Evolutionary conservation across 2,797 vertebrate species (phyloP), one percentile per base, ranked within the genome.

Genomic region (Cottoperca gobio): DNA sequence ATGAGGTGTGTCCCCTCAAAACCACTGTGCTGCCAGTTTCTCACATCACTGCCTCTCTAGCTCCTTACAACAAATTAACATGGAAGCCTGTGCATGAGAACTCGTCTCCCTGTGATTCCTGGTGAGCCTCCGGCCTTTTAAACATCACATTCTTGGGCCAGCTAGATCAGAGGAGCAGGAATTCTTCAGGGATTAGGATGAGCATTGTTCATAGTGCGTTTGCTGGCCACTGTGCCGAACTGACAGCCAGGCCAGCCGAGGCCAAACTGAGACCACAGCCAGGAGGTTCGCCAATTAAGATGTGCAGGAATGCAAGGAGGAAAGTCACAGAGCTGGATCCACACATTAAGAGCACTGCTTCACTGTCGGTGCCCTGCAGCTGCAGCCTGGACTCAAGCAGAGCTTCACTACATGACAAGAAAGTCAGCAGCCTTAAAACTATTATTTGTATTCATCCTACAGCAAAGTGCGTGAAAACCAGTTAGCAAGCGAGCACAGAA

Each of bases 111-210:
- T 89, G 88, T 57, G 81, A 92, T 90, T 89, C 86, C 82, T 67
- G 59, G 76, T 74, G 82, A 90, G 88, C 87, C 85, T 87, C 73
- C 3, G 23, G 88, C 84, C 83, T 91, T 93, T 92, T 78, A 90
- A 89, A 87, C 74, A 81, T 86, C 75, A 59, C 91, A 92, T 93
- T 92, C 91, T 91, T 84, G 54, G 76, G 73, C 84, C 84, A 83
- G 74, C 81, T 67, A 91, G 88, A 94, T 93, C 93, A 91, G 89
- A 94, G 84, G 75, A 82, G 81, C 76, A 68, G 86, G 83, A 94
- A 95, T 94, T 95, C 93, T 93, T 94, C 79, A 8, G 91, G 92
- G 93, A 95, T 95, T 94, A 94, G 85, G 85, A 86, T 78, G 83
- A 81, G 84, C 89, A 94, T 92, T 94, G 92, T 94, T 94, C 88